Base-by-base conservation (phyloP, 2,797 vertebrate species). In the Hafferia zeledoni region DNA sequence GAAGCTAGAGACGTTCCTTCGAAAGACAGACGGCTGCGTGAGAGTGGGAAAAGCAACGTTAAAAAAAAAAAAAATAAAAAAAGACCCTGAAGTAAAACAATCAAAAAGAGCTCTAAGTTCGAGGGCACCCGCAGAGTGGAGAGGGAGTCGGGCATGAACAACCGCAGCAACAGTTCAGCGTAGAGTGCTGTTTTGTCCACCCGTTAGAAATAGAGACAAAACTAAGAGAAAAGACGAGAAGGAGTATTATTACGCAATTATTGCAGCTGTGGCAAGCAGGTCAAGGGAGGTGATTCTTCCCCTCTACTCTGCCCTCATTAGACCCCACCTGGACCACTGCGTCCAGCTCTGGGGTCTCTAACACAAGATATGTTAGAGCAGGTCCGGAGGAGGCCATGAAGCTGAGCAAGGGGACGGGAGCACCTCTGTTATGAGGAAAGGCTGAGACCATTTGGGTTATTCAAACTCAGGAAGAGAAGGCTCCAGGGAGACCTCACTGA, bases 121-220 rank as follows among this genome's bases (percentile, higher is more conserved):
- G 0, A 63, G 33, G 19, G 7, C 31, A 22, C 7, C 3, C 4
- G 11, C 19, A 17, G 25, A 12, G 6, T 0, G 0, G 14, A 7
- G 10, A 0, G 3, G 27, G 37, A n/a, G 30, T 10, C 30, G 11
- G 9, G 13, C 8, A 2, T 47, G 56, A 41, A 23, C 12, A 20
- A 56, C 9, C 20, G 5, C 22, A 17, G 5, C 5, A 19, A 24
- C 7, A 14, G 5, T 18, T 72, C 22, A 22, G 6, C 22, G 2
- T 3, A 17, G 4, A 33, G 2, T 8, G 6, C 10, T 27, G 6
- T 30, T 69, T 70, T 13, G 47, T 69, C 47, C 6, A 10, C 4
- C 47, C 4, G 5, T 1, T 27, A 39, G 24, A 75, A 64, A 59
- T 1, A 35, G 14, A 78, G 46, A 12, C 18, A 47, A 61, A 67